phyloP scores from a whole-genome alignment of 1,140 invertebrate genomes.

The Adelges cooleyi region DNA sequence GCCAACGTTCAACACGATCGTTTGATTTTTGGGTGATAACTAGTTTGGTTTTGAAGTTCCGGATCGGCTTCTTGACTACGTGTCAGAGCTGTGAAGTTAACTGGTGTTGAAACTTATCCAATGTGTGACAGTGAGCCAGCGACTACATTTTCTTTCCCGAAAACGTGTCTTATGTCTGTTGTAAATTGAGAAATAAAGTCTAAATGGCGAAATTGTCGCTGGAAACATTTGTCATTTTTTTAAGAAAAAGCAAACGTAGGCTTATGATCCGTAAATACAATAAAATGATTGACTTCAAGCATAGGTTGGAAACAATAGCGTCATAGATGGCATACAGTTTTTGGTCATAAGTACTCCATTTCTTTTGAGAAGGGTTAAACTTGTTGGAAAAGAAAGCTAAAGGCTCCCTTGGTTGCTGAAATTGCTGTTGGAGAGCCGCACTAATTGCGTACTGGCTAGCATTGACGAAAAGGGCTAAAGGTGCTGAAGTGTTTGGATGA shows the following conservation, averaged over 20 bases:
- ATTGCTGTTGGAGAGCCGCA: too few relatives aligned
- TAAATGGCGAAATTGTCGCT: conserved; percentile 31
- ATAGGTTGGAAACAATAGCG: conserved; percentile 39
- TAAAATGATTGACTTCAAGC: conserved; percentile 37
- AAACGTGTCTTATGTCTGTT: conserved; percentile 23
- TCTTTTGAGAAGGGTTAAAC: conserved; percentile 32
- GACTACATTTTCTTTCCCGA: background rate
- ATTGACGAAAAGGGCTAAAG: conserved; percentile 34
- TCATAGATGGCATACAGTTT: conserved; percentile 42
- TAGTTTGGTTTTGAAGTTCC: background rate
- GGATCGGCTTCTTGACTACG: background rate
- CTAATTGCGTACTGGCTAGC: conserved; percentile 29
- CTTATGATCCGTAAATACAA: conserved; percentile 39
- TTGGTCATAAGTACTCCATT: conserved; percentile 37
- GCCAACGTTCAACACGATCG: conserved; percentile 32
- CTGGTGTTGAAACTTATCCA: background rate
- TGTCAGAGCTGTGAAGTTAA: background rate
- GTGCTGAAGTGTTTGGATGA: conserved; percentile 10
- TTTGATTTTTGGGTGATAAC: background rate
- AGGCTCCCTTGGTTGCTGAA: conserved; percentile 29
- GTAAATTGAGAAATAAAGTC: conserved; percentile 31
- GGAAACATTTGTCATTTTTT: conserved; percentile 34
- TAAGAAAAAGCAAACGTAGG: conserved; percentile 36
- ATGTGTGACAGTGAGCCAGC: background rate
- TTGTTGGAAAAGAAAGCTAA: conserved; percentile 32